A percentile compares a stretch with the other conserved stretches of the same genome.
Conservation (phyloP, 2,797 vertebrate species). For the Parauchenoglanis ngamensis region DNA sequence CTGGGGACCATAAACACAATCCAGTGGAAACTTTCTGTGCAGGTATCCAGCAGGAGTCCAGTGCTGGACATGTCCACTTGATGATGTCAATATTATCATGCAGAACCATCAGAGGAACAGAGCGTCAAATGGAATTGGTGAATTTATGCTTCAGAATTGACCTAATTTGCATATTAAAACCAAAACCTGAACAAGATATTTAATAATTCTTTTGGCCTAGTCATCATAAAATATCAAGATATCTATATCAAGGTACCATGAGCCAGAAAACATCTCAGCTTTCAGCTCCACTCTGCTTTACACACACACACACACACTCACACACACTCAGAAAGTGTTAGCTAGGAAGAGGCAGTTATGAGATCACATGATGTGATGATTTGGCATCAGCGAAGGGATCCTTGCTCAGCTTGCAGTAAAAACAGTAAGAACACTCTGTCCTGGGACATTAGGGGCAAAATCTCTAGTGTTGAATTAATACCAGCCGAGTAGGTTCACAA, state of each 20-base stretch:
- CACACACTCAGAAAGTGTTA: conserved; percentile 23
- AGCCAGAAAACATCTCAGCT: background rate
- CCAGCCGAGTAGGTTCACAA: background rate
- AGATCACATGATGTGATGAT: conserved; percentile 8
- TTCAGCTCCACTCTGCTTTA: background rate
- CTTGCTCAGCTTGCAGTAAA: background rate
- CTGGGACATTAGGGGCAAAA: conserved; percentile 55
- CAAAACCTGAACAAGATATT: background rate
- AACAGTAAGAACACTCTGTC: conserved; percentile 72
- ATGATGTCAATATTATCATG: background rate
- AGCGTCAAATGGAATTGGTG: background rate
- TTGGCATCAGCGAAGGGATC: background rate
- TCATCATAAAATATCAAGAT: background rate
- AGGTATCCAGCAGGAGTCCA: conserved; percentile 8
- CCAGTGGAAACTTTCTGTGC: conserved; percentile 9
- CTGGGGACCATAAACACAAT: conserved; percentile 1
- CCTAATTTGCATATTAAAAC: background rate
- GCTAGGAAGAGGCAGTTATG: background rate
- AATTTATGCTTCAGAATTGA: background rate
- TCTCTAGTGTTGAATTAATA: background rate
- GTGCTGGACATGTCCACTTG: background rate
- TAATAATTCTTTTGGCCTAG: background rate
- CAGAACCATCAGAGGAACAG: background rate
- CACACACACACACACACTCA: background rate
- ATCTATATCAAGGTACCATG: background rate